Evolutionary conservation across 2,113 vertebrate genomes (phyloP).

Genomic region (Cephalophus harveyi): DNA sequence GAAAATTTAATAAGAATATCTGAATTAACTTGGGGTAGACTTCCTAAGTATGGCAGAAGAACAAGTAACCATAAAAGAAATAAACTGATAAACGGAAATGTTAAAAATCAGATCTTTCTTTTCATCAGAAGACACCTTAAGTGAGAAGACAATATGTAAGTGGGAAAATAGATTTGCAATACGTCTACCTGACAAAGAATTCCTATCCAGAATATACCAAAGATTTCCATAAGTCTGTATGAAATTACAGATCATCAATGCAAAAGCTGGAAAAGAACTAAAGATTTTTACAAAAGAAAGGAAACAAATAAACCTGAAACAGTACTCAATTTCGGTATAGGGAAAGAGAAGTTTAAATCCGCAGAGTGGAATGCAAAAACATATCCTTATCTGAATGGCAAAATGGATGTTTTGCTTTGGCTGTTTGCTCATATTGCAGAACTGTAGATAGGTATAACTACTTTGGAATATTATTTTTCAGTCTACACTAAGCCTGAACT

Average conservation of each 20-base stretch:
- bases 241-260: background rate
- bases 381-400: background rate
- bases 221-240: background rate
- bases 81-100: background rate
- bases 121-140: background rate
- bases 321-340: background rate
- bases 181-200: background rate
- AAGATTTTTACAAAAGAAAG: background rate
- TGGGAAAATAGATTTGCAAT: background rate
- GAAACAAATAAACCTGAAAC: background rate
- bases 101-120: background rate
- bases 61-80: background rate
- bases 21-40: background rate
- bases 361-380: background rate
- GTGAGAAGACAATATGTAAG: background rate
- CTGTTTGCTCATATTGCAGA: background rate
- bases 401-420: background rate
- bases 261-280: background rate
- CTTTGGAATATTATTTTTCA: background rate
- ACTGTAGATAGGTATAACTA: background rate
- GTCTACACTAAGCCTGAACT: background rate
- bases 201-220: background rate
- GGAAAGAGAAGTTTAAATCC: background rate
- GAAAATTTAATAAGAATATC: background rate
- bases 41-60: background rate